A percentile compares a stretch with the other conserved stretches of the same genome.
phyloP scores from a whole-genome alignment of 2,888 invertebrate species.

The Sacculina carcini region DNA sequence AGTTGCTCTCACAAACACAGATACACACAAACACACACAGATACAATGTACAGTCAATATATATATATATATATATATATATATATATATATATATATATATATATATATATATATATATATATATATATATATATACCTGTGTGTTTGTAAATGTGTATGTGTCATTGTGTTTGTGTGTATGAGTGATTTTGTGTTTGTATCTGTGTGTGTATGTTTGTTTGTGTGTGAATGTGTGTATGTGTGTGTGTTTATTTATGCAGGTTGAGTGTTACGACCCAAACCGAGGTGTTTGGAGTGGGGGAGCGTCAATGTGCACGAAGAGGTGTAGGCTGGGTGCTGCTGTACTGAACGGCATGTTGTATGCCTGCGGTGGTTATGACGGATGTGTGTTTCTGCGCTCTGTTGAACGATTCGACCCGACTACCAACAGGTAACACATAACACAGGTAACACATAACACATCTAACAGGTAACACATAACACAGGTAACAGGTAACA shows the following conservation, averaged over 20 bases:
- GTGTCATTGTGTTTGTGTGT: too few species aligned
- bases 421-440: conserved; percentile 31
- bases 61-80: conserved; percentile 3
- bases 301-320: conserved; percentile 49
- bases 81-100: conserved; percentile 1
- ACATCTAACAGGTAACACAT: too few species aligned
- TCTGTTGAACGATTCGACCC: conserved; percentile 59
- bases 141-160: neutral
- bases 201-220: too few species aligned
- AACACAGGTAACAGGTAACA: too few species aligned
- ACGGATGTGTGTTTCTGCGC: conserved; percentile 52
- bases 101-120: conserved; percentile 2
- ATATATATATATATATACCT: too few species aligned
- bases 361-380: conserved; percentile 61
- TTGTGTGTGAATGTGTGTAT: too few species aligned
- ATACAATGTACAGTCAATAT: conserved; percentile 1
- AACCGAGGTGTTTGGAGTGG: conserved; percentile 41
- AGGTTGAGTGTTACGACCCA: conserved; percentile 49
- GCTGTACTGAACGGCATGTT: conserved; percentile 52
- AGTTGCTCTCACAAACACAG: neutral
- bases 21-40: neutral
- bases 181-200: too few species aligned
- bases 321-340: conserved; percentile 55
- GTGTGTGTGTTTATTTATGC: too few species aligned
- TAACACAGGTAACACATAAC: neutral